phyloP scores from a whole-genome alignment of 2,797 vertebrate species.

The Rhodeus uyekii region DNA sequence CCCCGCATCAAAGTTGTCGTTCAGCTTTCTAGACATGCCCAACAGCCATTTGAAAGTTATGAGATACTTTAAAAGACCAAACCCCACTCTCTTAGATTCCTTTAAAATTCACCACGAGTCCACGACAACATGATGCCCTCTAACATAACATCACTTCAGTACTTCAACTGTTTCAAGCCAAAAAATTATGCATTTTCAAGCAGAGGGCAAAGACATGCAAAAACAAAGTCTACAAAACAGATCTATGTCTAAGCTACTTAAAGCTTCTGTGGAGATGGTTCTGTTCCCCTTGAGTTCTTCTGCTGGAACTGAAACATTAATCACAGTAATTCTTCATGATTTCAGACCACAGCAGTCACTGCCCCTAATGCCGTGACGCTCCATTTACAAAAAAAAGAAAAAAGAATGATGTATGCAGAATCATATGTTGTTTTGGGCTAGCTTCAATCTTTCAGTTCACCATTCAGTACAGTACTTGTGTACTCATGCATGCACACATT shows the following conservation, averaged over 20 bases:
- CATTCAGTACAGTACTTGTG: not conserved
- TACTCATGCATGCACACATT: not conserved
- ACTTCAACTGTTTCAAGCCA: not conserved
- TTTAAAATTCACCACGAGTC: not conserved
- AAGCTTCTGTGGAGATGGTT: not conserved
- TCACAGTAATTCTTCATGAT: not conserved
- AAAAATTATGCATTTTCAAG: conserved; percentile 4
- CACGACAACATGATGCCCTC: not conserved
- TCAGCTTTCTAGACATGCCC: not conserved
- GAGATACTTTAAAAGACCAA: conserved; percentile 1
- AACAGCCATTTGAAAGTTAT: not conserved
- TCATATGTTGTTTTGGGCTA: not conserved
- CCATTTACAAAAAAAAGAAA: not conserved
- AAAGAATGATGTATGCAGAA: not conserved
- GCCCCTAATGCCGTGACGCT: not conserved
- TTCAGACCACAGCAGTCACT: not conserved
- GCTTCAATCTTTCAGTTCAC: not conserved
- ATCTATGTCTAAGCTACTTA: not conserved
- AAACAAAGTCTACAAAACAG: not conserved
- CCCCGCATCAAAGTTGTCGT: not conserved
- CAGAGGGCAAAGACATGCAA: not conserved
- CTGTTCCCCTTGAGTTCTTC: too few species aligned
- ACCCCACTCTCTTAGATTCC: not conserved
- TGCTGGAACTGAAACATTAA: not conserved
- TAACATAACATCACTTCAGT: not conserved